phyloP scores from a whole-genome alignment of 2,797 vertebrate species.

The Sebastes hopkinsi region DNA sequence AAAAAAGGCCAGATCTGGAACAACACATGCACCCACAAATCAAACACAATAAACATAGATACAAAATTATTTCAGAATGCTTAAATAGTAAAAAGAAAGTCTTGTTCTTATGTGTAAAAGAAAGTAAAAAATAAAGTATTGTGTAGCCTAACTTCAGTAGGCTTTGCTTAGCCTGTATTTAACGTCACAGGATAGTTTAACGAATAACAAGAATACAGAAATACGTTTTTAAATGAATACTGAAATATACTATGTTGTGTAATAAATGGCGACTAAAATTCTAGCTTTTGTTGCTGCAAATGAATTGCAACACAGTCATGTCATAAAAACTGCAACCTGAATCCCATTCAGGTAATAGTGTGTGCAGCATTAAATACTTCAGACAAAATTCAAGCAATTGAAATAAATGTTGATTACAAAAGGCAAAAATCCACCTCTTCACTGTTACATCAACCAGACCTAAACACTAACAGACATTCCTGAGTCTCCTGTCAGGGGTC shows the following conservation, averaged over 20 bases:
- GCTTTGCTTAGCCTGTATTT: conserved; percentile 10
- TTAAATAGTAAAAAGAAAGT: conserved; percentile 22
- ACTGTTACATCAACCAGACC: not conserved
- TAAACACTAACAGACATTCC: conserved; percentile 47
- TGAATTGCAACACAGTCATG: conserved; percentile 47
- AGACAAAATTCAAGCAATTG: conserved; percentile 25
- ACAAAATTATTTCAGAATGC: conserved; percentile 27
- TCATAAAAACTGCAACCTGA: conserved; percentile 24
- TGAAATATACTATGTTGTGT: conserved; percentile 46
- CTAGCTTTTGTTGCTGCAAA: conserved; percentile 34
- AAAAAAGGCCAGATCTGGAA: conserved; percentile 3
- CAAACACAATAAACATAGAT: conserved; percentile 32
- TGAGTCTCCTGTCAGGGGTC: conserved; percentile 48
- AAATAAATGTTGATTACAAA: conserved; percentile 19
- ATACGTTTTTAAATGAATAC: conserved; percentile 46
- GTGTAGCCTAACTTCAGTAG: conserved; percentile 6
- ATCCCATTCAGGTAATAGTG: conserved; percentile 34
- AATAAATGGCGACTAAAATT: conserved; percentile 47
- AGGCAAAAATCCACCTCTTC: conserved; percentile 16
- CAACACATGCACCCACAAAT: conserved; percentile 29
- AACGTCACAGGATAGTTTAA: conserved; percentile 27
- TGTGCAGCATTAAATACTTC: conserved; percentile 28
- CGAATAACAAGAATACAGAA: conserved; percentile 18
- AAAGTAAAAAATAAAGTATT: conserved; percentile 27
- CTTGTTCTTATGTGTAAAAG: not conserved